Base-by-base conservation (phyloP, 2,888 invertebrate genomes). In the Operophtera brumata region DNA sequence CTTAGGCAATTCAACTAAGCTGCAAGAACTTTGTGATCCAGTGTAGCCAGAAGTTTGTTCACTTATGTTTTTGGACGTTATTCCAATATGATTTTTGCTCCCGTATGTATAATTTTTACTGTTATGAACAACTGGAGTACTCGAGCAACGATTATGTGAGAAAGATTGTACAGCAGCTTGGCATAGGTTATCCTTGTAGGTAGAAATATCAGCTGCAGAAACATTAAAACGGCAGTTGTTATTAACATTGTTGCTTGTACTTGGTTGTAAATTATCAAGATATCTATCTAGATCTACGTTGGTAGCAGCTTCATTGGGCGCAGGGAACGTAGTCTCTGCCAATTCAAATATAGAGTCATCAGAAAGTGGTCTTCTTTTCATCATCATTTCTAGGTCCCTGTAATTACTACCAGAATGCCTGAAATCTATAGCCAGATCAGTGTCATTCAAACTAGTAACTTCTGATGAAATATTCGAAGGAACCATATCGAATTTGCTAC, bases 291-390 rank as follows among this genome's bases (percentile, higher is more conserved):
- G 83, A 71, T 94, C 93, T n/a, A 92, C 87, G 60, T 91, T 92
- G 20, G 89, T 83, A 2, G 84, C 70, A 5, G 82, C 78, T 35
- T 92, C 92, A 65, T 60, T 73, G 32, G 90, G 86, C 53, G 88
- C 87, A 34, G 92, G 89, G 54, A 91, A 90, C 64, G 92, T 91
- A 13, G 93, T 80, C 9, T 92, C 92, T 54, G 93, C 93, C 39
- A 94, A 85, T 73, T 94, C 94, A 71, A 94, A 94, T 37, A 93
- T 84, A 43, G 94, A 94, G 66, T 95, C 94, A 71, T 94, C 94
- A 13, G 95, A 95, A 3, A 96, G 90, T 0, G 95, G 95, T 62
- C 95, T 86, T 45, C 95, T 88, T 69, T 94, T 95, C 37, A 94
- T 78, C 65, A 93, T 91, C 25, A 91, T 87, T 67, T 93, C 93